These are phyloP conservation scores for Egretta garzetta DNA, from an alignment of 2,113 vertebrate species.

Conservation along the genomic window DNA sequence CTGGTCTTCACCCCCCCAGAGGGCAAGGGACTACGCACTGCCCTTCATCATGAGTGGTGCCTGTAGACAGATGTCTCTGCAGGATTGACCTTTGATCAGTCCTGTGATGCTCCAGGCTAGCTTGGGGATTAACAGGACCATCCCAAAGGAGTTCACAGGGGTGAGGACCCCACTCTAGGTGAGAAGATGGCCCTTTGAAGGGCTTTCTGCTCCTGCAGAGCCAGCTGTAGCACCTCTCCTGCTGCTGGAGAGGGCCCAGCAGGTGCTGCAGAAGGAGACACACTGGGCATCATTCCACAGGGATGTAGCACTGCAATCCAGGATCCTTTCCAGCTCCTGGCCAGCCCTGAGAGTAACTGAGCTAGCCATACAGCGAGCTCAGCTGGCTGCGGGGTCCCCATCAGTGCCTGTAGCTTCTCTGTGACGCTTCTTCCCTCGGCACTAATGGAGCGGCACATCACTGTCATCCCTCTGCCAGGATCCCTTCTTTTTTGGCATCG, in stretches of 20 bases:
- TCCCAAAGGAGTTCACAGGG: background rate
- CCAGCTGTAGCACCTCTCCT: background rate
- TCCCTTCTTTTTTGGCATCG: background rate
- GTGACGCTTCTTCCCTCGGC: background rate
- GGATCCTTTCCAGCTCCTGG: background rate
- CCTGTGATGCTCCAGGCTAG: background rate
- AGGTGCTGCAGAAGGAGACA: background rate
- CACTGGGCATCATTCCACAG: accelerated
- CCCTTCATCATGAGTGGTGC: background rate
- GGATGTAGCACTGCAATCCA: background rate
- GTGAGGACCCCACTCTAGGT: accelerated
- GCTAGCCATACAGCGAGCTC: background rate
- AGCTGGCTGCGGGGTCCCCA: background rate
- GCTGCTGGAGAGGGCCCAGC: background rate
- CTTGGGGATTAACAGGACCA: background rate
- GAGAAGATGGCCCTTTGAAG: background rate
- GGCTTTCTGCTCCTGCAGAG: background rate
- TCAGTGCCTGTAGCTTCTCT: background rate
- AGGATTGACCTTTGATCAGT: background rate
- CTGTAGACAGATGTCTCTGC: background rate
- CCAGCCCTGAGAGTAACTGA: background rate
- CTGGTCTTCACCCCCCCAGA: background rate
- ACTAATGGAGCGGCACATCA: background rate
- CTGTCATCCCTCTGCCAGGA: background rate
- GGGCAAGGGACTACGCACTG: background rate